Evolutionary conservation across 2,113 vertebrate genomes (phyloP).

Genomic region (Saccopteryx bilineata): DNA sequence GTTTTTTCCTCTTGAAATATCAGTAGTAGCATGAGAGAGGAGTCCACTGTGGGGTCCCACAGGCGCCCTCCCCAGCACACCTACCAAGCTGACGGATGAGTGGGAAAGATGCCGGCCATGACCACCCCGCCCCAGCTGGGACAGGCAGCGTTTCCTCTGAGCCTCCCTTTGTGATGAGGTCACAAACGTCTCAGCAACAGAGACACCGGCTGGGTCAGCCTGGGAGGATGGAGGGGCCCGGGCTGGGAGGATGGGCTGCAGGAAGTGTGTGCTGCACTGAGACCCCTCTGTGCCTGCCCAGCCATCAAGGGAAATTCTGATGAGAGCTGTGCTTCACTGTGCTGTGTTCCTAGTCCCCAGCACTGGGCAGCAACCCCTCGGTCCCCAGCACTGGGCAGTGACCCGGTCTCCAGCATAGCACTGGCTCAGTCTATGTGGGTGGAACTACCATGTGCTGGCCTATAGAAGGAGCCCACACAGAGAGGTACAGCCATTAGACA

Average conservation of each 20-base stretch:
- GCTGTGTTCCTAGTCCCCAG: background rate
- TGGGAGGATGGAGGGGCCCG: background rate
- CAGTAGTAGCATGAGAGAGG: constrained; percentile 53
- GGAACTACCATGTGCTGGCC: background rate
- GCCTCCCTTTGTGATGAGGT: background rate
- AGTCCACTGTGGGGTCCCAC: background rate
- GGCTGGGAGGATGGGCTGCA: background rate
- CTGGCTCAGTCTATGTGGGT: background rate
- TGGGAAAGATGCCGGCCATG: background rate
- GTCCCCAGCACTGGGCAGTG: no score
- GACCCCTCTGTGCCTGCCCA: rapidly evolving
- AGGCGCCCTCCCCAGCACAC: background rate
- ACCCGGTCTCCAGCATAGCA: background rate
- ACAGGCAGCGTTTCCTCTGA: background rate
- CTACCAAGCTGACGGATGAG: background rate
- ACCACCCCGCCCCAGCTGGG: background rate
- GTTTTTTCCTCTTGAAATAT: constrained; percentile 54
- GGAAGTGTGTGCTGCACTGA: background rate
- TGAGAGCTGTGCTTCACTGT: background rate
- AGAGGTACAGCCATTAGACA: background rate
- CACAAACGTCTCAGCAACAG: background rate
- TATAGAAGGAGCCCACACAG: background rate
- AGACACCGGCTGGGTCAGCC: background rate
- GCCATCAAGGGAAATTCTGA: background rate
- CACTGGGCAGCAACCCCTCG: background rate